phyloP scores from a whole-genome alignment of 2,888 invertebrate species.

The Ichneumon xanthorius region DNA sequence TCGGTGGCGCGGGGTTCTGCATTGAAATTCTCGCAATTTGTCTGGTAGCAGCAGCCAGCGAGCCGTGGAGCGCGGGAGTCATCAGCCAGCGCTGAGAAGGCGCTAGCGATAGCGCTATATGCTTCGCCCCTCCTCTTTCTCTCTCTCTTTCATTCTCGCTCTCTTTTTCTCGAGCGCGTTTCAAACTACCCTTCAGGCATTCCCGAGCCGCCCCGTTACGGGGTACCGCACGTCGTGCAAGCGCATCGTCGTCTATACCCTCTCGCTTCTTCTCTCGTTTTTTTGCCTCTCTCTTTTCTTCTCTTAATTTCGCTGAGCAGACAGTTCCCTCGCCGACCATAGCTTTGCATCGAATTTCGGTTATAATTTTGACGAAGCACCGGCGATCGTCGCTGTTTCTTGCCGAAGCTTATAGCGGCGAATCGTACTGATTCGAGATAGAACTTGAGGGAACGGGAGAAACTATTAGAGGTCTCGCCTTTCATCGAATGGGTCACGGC shows the following conservation, averaged over 20 bases:
- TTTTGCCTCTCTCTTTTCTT: constrained; percentile 2
- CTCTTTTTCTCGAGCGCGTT: constrained; percentile 31
- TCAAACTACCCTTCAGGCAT: constrained; percentile 21
- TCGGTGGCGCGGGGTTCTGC: constrained; percentile 58
- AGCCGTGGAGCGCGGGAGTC: constrained; percentile 53
- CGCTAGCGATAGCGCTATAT: constrained; percentile 7
- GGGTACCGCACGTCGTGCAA: constrained; percentile 40
- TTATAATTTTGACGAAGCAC: constrained; percentile 37
- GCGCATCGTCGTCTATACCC: constrained; percentile 30
- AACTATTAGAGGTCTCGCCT: not conserved
- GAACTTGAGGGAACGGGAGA: not conserved
- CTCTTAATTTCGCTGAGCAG: constrained; percentile 48
- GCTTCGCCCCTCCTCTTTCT: not conserved
- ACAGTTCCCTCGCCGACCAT: not conserved
- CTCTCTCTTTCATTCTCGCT: constrained; percentile 12
- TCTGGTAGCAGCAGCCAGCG: constrained; percentile 68
- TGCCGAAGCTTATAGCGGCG: not conserved
- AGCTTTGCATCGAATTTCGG: constrained; percentile 44
- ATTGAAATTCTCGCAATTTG: constrained; percentile 78
- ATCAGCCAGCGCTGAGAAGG: constrained; percentile 44
- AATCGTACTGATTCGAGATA: not conserved
- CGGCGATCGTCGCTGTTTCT: constrained; percentile 13
- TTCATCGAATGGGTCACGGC: constrained; percentile 22
- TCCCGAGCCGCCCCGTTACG: constrained; percentile 25
- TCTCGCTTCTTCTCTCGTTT: not conserved